Evolutionary conservation across 2,888 invertebrate species (phyloP).

Genomic region (Eilema griseolum): DNA sequence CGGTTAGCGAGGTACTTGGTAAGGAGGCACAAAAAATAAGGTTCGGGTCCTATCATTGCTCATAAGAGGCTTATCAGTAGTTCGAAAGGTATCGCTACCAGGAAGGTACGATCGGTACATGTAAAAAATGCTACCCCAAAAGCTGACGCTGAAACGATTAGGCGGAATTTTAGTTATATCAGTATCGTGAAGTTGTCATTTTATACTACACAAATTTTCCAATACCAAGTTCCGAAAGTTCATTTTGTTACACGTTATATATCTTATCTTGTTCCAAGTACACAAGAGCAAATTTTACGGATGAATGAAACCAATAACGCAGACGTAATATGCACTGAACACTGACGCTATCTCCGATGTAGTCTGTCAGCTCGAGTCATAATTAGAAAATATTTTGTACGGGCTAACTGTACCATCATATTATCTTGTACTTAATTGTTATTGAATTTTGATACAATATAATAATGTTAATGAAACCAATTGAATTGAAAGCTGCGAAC

Average conservation of each 20-base stretch:
- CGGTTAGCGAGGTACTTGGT: neutral
- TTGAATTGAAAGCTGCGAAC: neutral
- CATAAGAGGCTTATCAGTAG: neutral
- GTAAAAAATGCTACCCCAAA: neutral
- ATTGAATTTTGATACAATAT: conserved; percentile 2
- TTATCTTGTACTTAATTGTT: conserved; percentile 2
- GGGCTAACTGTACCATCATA: neutral
- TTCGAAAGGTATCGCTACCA: neutral
- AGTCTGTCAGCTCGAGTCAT: neutral
- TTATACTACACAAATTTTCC: too few relatives aligned
- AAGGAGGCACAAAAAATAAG: neutral
- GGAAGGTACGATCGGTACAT: neutral
- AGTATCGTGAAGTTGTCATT: conserved; percentile 11
- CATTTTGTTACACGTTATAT: too few relatives aligned
- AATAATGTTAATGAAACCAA: conserved; percentile 3
- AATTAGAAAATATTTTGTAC: neutral
- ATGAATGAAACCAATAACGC: neutral
- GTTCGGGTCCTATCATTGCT: neutral
- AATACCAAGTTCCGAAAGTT: too few relatives aligned
- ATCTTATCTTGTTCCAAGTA: neutral
- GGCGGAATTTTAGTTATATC: conserved; percentile 1
- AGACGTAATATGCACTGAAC: neutral
- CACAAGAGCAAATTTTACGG: neutral
- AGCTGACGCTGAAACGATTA: neutral
- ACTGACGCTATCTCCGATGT: too few relatives aligned